Evolutionary conservation across 2,888 invertebrate genomes (phyloP), one percentile per base, ranked within the genome.

Genomic region (Arenicola marina): DNA sequence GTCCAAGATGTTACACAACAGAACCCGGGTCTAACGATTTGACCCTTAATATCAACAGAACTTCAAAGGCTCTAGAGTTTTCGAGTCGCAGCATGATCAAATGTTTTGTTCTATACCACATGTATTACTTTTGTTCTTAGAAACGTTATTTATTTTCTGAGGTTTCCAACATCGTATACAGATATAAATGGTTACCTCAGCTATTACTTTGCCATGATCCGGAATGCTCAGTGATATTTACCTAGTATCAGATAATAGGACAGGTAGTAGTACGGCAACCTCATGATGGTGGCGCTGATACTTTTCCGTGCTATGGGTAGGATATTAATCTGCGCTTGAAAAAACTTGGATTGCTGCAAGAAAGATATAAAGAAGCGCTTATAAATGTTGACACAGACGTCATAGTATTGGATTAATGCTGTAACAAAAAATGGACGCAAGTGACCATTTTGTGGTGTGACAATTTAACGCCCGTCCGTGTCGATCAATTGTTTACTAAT

Each of bases 331-430:
- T 76, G 70, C 1, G 75, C 71, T 66, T 74, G 75, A 67, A 76
- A 77, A 61, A 73, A 73, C 65, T 77, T 80, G 26, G 74, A 70
- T 70, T 76, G 75, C 80, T 80, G 74, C 29, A 69, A 72, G 67
- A 33, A 56, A 65, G 48, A 59, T 31, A 60, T 21, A 43, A 2
- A 15, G 11, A 21, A 11, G 7, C 7, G 11, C n/a, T 11, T n/a
- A 54, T 26, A 7, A 24, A 54, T 43, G 11, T 43, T 43, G 15
- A 43, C 18, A 11, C 18, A 43, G 15, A 43, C 11, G 43, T 43
- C 11, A 18, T 43, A 15, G 26, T 18, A 48, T 28, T 3, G 2
- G 18, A 28, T 48, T 15, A n/a, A n/a, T n/a, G n/a, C n/a, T n/a
- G n/a, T n/a, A n/a, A n/a, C n/a, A n/a, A n/a, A n/a, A n/a, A n/a